These are phyloP conservation scores for Platygyra sinensis DNA, from an alignment of 64 coral and sea anemone species.

Conservation along the genomic window DNA sequence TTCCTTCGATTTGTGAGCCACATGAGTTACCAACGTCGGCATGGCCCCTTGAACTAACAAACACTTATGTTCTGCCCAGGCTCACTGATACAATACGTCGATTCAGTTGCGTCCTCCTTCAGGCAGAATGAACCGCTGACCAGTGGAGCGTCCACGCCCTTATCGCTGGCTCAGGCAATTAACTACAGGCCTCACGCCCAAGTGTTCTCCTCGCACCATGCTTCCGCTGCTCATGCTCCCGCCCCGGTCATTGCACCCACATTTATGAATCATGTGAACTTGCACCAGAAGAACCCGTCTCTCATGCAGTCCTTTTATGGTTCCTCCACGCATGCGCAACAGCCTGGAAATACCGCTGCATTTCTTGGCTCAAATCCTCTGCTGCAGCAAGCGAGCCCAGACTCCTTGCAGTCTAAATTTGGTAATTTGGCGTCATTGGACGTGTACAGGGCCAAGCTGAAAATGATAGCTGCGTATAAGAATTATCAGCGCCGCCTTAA, in stretches of 20 bases:
- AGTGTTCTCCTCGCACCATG: constrained; percentile 34
- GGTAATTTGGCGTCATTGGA: constrained; percentile 75
- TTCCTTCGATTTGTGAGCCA: too few species aligned
- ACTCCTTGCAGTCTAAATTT: constrained; percentile 76
- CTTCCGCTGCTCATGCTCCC: not conserved
- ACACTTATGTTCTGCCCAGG: constrained; percentile 3
- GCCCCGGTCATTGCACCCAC: constrained; percentile 2
- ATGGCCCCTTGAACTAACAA: not conserved
- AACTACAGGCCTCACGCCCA: constrained; percentile 54
- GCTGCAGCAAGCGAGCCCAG: constrained; percentile 47
- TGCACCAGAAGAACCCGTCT: constrained; percentile 18
- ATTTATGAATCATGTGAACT: not conserved
- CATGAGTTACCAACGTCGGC: too few species aligned
- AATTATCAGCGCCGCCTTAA: constrained; percentile 84
- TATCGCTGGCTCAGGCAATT: constrained; percentile 2
- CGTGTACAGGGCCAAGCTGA: constrained; percentile 76
- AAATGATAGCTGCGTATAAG: constrained; percentile 96
- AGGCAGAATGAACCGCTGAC: constrained; percentile 57
- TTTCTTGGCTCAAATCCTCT: not conserved
- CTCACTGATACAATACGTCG: constrained; percentile 75
- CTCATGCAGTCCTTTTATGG: constrained; percentile 22
- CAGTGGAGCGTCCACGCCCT: constrained; percentile 10
- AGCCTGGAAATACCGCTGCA: constrained; percentile 8
- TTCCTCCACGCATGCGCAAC: constrained; percentile 32
- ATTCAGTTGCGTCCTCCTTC: constrained; percentile 68